phyloP scores from a whole-genome alignment of 53 echinoderm and acorn worm species.

The Paracentrotus lividus region DNA sequence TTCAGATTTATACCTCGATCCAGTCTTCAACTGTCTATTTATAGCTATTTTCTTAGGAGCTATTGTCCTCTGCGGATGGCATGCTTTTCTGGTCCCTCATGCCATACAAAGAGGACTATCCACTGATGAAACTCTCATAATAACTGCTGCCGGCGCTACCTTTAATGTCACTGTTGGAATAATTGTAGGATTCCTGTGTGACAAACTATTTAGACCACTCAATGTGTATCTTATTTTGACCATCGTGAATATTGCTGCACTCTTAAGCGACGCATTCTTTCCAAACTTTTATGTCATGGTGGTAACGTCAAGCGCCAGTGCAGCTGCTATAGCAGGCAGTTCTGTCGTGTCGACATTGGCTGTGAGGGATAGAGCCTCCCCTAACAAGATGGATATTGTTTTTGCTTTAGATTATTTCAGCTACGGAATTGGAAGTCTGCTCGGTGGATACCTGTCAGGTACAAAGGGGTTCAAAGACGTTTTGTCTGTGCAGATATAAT shows the following conservation, averaged over 20 bases:
- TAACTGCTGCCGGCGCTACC: background rate
- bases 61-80: background rate
- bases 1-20: conserved; percentile 18
- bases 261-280: background rate
- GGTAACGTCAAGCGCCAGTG: background rate
- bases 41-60: background rate
- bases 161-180: background rate
- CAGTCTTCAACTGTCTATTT: background rate
- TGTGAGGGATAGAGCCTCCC: background rate
- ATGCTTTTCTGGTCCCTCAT: conserved; percentile 13
- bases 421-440: background rate
- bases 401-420: background rate
- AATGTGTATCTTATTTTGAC: background rate
- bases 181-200: background rate
- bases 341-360: background rate
- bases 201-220: background rate
- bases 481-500: too few species aligned
- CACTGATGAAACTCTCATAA: background rate
- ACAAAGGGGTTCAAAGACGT: too few species aligned
- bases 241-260: background rate
- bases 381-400: background rate
- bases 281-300: background rate
- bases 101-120: background rate
- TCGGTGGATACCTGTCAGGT: conserved; percentile 37
- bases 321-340: background rate